phyloP scores from a whole-genome alignment of 2,888 invertebrate genomes.

The Coelinius sp. region DNA sequence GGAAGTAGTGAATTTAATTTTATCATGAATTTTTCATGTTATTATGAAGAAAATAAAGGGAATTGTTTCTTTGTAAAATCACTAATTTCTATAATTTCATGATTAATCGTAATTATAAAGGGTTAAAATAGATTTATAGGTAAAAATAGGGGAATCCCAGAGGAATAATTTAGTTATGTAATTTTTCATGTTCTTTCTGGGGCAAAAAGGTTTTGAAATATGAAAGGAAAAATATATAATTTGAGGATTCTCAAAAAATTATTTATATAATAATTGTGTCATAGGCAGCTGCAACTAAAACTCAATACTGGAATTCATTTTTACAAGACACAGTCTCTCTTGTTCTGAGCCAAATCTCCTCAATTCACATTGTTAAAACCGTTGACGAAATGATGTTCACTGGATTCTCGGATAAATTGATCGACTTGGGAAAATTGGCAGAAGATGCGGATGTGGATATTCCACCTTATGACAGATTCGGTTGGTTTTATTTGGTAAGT shows the following conservation, averaged over 20 bases:
- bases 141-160: no score
- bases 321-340: conserved; percentile 76
- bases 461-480: conserved; percentile 83
- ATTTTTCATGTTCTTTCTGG: no score
- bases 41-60: no score
- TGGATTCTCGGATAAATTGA: conserved; percentile 83
- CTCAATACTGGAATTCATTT: conserved; percentile 75
- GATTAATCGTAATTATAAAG: no score
- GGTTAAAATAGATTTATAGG: no score
- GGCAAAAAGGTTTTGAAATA: no score
- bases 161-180: no score
- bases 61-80: no score
- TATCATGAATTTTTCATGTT: no score
- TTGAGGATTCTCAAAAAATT: neutral
- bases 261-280: conserved; percentile 41
- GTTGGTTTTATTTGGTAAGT: conserved; percentile 83
- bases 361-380: conserved; percentile 75
- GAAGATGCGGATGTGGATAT: conserved; percentile 69
- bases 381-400: conserved; percentile 83
- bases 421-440: conserved; percentile 78
- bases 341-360: conserved; percentile 73
- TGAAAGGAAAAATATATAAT: no score
- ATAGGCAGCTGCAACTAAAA: conserved; percentile 75
- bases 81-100: no score
- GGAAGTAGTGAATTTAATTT: no score